Evolutionary conservation across 2,797 vertebrate genomes (phyloP).

Genomic region (Arctocebus calabarensis): DNA sequence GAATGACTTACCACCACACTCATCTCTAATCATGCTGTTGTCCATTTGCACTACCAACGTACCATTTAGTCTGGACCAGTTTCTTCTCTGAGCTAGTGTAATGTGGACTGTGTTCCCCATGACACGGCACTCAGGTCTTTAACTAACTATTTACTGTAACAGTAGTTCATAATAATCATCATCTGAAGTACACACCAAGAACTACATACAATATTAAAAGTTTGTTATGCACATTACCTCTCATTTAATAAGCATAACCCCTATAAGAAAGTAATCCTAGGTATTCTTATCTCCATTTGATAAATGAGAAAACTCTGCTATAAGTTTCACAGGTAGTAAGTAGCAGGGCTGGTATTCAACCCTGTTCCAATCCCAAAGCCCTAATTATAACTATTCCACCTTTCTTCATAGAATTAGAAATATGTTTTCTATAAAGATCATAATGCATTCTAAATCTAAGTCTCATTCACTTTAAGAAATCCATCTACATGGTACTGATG

Average conservation of each 20-base stretch:
- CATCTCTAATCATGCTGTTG: background rate
- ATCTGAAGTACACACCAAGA: background rate
- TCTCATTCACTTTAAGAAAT: constrained; percentile 17
- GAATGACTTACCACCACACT: background rate
- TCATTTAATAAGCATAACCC: background rate
- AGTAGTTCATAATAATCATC: background rate
- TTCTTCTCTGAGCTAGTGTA: background rate
- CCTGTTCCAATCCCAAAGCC: background rate
- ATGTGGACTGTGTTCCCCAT: background rate
- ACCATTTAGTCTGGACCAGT: background rate
- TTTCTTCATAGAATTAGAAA: background rate
- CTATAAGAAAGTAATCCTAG: background rate
- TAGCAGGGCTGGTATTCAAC: background rate
- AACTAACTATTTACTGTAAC: background rate
- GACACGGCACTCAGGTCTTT: background rate
- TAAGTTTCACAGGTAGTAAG: background rate
- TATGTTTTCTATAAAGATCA: background rate
- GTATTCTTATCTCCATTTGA: background rate
- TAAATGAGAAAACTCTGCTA: background rate
- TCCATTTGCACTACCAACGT: background rate
- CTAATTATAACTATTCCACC: background rate
- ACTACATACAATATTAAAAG: background rate
- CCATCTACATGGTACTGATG: background rate
- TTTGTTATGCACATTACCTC: fast-evolving
- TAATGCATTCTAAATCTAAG: background rate